These are phyloP conservation scores for Lymantria monacha DNA, from an alignment of 2,888 invertebrate genomes.

Conservation along the genomic window DNA sequence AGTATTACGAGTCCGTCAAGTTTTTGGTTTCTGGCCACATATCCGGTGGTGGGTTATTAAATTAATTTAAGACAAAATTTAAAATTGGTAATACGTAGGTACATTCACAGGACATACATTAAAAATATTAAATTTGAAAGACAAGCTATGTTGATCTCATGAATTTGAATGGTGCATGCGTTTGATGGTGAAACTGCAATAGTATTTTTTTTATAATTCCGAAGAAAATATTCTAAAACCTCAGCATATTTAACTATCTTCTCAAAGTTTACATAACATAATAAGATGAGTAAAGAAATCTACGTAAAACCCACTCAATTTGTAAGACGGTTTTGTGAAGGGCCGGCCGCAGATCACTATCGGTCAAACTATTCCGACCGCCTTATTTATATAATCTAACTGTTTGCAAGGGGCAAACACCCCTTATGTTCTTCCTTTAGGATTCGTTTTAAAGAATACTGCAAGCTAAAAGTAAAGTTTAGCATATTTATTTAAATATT, in stretches of 20 bases:
- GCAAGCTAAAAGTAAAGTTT: conserved; percentile 13
- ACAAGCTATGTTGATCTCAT: no score
- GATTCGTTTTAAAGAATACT: conserved; percentile 19
- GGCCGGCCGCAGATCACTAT: conserved; percentile 66
- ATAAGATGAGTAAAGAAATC: conserved; percentile 63
- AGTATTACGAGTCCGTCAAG: no score
- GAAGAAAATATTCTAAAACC: not conserved
- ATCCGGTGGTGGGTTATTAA: no score
- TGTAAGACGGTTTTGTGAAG: conserved; percentile 45
- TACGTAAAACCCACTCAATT: conserved; percentile 73
- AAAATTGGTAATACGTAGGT: no score
- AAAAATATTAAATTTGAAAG: no score
- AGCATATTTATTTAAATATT: not conserved
- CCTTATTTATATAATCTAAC: conserved; percentile 81
- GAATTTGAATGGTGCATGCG: no score
- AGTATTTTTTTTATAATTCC: not conserved
- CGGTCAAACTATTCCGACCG: conserved; percentile 68
- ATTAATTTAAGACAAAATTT: no score
- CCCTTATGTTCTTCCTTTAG: conserved; percentile 45
- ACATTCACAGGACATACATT: no score
- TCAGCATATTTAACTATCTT: conserved; percentile 32
- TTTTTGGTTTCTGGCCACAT: no score
- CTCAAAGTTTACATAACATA: conserved; percentile 49
- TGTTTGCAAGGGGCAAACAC: conserved; percentile 77
- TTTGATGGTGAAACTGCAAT: no score